Conservation (phyloP, 37 sponge, comb jelly and placozoan species). For the Mnemiopsis leidyi region DNA sequence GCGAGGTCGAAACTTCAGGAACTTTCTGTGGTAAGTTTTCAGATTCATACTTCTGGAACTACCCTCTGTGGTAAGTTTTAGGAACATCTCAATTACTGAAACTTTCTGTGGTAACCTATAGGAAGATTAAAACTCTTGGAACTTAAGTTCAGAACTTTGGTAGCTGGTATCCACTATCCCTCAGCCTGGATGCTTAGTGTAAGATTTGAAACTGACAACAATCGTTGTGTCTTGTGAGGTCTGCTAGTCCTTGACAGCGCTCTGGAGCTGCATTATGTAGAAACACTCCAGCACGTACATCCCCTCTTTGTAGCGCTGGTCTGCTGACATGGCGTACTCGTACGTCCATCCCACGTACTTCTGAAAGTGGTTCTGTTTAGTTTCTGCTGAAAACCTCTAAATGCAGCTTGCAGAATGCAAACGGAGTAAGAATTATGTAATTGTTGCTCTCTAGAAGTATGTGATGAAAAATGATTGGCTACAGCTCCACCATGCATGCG, state of each 20-base stretch:
- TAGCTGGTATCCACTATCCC: too few species aligned
- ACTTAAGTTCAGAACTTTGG: background rate
- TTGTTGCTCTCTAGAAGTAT: too few species aligned
- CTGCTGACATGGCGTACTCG: background rate
- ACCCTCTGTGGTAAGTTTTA: background rate
- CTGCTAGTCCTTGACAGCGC: background rate
- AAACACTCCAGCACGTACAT: background rate
- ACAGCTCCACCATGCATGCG: too few species aligned
- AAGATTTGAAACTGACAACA: too few species aligned
- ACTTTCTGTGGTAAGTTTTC: constrained; percentile 7
- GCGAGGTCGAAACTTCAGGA: background rate
- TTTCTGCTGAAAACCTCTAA: too few species aligned
- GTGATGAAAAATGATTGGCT: too few species aligned
- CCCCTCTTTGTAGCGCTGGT: background rate
- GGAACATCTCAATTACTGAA: background rate
- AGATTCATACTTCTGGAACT: background rate
- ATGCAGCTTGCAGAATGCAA: too few species aligned
- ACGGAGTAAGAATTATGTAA: too few species aligned
- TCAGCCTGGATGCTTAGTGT: too few species aligned
- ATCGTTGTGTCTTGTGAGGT: too few species aligned
- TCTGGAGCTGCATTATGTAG: background rate
- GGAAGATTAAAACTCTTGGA: background rate
- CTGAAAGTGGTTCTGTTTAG: too few species aligned
- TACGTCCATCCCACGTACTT: background rate
- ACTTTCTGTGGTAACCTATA: background rate